Evolutionary conservation across 2,113 vertebrate species (phyloP), one percentile per base, ranked within the genome.

Genomic region (Tinamus guttatus): DNA sequence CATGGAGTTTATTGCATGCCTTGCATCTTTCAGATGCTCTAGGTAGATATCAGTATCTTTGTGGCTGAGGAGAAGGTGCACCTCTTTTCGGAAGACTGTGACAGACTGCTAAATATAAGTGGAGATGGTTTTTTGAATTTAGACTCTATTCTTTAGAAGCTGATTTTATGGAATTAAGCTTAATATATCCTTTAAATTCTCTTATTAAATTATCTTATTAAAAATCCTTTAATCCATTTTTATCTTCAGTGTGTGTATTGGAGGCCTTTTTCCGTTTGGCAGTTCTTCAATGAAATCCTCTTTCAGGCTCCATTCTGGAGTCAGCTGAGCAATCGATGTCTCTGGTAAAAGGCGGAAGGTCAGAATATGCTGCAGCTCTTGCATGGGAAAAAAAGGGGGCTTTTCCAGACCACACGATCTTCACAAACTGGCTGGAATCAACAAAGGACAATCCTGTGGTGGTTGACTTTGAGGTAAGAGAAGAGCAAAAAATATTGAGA

Each of bases 271-370:
- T 78, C 30, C 85, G 6, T 63, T 12, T 87, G 45, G 73, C 25
- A 79, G 41, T 32, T 41, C 7, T 62, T 36, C 49, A 15, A 84
- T 93, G 41, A 74, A 93, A 95, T 87, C 0, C 0, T 25, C 15
- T 96, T 97, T 59, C 88, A 99, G 99, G 99, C 75, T 99, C 99
- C 2, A 98, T 99, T 95, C 56, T 99, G 58, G 96, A 99, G 90
- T 95, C 98, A 54, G 91, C 99, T 0, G 98, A 99, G 93, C 98
- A 97, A 84, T 98, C 98, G 2, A 80, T 99, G 89, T 99, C 99
- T 7, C 54, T 98, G 65, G 98, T 98, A 51, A 98, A 68, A 94
- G 99, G 99, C 7, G 99, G 99, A 12, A 97, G 98, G 71, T 49
- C 97, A n/a, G 96, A 98, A 52, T 98, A 98, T 17, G 97, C 98